A percentile compares a stretch with the other conserved stretches of the same genome.
phyloP scores from a whole-genome alignment of 2,797 vertebrate species.

The Myripristis murdjan region DNA sequence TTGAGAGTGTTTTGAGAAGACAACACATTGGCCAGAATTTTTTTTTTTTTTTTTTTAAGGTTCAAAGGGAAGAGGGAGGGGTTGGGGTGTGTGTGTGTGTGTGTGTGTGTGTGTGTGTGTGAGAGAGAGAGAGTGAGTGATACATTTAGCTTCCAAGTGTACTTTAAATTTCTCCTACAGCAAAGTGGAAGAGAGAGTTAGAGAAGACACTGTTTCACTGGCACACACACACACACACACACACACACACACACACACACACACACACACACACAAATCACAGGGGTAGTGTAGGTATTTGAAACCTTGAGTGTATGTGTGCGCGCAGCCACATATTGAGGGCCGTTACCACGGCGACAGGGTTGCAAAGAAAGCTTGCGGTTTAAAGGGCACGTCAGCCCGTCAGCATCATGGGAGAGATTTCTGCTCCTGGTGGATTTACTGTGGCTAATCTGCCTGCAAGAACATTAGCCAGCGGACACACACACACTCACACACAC shows the following conservation, averaged over 20 bases:
- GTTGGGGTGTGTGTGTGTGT: neutral
- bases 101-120: too few relatives aligned
- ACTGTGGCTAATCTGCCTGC: conserved; percentile 57
- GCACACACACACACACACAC: too few relatives aligned
- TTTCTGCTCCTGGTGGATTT: conserved; percentile 69
- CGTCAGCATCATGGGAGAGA: conserved; percentile 26
- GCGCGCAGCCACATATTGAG: conserved; percentile 3
- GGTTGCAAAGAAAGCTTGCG: conserved; percentile 18
- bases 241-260: neutral
- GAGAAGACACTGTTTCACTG: conserved; percentile 21
- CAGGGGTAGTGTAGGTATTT: conserved; percentile 33
- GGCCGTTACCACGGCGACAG: conserved; percentile 24
- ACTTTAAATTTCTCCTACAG: conserved; percentile 48
- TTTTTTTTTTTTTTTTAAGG: conserved; percentile 55
- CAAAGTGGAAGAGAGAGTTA: conserved; percentile 18
- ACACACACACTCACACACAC: conserved; percentile 19
- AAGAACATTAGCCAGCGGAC: conserved; percentile 55
- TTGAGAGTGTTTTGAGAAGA: conserved; percentile 40
- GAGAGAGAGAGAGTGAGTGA: conserved; percentile 34
- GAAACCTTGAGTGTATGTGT: conserved; percentile 40
- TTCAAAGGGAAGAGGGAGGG: conserved; percentile 76
- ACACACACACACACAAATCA: conserved; percentile 14
- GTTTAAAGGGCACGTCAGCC: conserved; percentile 52
- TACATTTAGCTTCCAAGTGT: conserved; percentile 63
- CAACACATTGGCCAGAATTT: conserved; percentile 42